These are phyloP conservation scores for Cosmia pyralina DNA, from an alignment of 2,888 invertebrate species.

Conservation along the genomic window DNA sequence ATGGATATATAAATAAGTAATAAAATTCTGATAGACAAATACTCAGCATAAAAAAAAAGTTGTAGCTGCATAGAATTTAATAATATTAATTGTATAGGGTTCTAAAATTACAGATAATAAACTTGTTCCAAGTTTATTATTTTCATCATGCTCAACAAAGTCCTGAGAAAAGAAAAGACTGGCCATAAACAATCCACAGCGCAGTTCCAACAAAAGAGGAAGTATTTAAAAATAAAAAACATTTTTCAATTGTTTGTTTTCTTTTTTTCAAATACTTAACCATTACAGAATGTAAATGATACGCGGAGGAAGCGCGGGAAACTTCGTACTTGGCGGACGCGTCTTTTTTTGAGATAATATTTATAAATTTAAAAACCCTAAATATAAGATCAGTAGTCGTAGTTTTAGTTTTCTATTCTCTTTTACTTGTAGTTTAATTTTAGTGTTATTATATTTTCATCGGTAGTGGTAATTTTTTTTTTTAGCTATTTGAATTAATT, in stretches of 20 bases:
- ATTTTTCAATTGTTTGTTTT: conserved; percentile 36
- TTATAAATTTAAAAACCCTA: too few relatives aligned
- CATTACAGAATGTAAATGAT: conserved; percentile 48
- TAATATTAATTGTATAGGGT: conserved; percentile 7
- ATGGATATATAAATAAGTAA: background rate
- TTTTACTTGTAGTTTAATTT: too few relatives aligned
- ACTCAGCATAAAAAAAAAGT: background rate
- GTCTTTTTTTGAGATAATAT: too few relatives aligned
- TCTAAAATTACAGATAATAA: background rate
- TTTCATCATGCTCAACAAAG: conserved; percentile 16
- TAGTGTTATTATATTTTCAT: too few relatives aligned
- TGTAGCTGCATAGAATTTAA: background rate
- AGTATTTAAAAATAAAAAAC: conserved; percentile 34
- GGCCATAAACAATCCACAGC: conserved; percentile 34
- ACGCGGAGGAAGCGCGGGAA: too few relatives aligned
- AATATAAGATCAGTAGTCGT: too few relatives aligned
- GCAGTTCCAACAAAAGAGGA: conserved; percentile 49
- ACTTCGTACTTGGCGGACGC: too few relatives aligned
- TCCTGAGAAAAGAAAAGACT: conserved; percentile 39
- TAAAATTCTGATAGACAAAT: background rate
- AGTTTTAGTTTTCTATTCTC: too few relatives aligned
- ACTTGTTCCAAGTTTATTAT: background rate
- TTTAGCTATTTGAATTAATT: too few relatives aligned
- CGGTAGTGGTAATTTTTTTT: too few relatives aligned
- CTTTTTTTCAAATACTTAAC: conserved; percentile 43